phyloP scores from a whole-genome alignment of 2,113 vertebrate species.

The Trichomycterus rosablanca region DNA sequence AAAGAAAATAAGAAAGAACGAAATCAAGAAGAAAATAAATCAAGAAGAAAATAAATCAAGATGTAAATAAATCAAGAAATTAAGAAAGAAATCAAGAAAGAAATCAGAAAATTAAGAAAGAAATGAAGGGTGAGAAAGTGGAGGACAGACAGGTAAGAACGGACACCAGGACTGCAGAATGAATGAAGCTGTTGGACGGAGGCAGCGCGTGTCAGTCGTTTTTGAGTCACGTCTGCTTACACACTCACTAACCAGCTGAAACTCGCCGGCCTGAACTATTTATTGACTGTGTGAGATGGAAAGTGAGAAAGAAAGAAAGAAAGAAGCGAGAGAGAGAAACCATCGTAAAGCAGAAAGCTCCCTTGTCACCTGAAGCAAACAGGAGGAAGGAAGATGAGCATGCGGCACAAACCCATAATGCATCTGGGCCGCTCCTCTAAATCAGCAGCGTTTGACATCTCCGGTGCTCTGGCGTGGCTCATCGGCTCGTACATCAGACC shows the following conservation, averaged over 20 bases:
- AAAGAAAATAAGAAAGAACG: no score
- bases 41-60: no score
- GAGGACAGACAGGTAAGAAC: background rate
- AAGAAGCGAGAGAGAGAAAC: background rate
- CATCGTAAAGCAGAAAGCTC: background rate
- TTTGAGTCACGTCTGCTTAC: conserved; percentile 15
- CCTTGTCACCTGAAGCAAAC: conserved; percentile 13
- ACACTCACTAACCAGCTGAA: conserved; percentile 13
- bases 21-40: no score
- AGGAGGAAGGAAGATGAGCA: background rate
- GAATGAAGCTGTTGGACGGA: background rate
- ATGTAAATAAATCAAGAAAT: no score
- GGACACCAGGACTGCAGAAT: background rate
- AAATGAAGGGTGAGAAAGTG: background rate
- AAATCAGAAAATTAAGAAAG: background rate
- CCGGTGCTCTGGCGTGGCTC: background rate
- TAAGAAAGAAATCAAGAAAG: background rate
- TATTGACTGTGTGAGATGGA: conserved; percentile 1
- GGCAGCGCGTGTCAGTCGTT: background rate
- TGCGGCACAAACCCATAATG: background rate
- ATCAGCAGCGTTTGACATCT: background rate
- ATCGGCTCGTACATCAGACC: background rate
- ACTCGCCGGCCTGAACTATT: conserved; percentile 6
- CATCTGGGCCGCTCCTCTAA: background rate
- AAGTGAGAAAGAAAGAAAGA: background rate